These are phyloP conservation scores for Aleiodes alternator DNA, from an alignment of 2,888 invertebrate species.

Conservation along the genomic window DNA sequence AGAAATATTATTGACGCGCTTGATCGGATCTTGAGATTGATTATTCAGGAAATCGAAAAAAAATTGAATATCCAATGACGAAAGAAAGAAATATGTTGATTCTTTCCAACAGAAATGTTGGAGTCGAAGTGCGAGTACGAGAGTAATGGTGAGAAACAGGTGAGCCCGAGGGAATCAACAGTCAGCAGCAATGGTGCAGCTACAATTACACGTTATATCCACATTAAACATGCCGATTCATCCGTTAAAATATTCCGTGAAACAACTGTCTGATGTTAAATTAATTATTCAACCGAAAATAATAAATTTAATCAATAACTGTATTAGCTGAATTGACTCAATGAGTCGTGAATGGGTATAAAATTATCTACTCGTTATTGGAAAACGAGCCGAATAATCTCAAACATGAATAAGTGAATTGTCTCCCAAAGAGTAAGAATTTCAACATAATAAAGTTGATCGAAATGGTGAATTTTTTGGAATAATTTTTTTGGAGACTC, in stretches of 20 bases:
- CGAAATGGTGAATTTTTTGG: constrained; percentile 6
- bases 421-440: not conserved
- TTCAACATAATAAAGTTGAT: constrained; percentile 32
- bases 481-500: constrained; percentile 2
- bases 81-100: constrained; percentile 24
- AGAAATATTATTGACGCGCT: constrained; percentile 2
- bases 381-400: not conserved
- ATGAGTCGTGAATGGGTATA: constrained; percentile 33
- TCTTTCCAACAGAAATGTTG: constrained; percentile 59
- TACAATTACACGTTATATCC: constrained; percentile 74
- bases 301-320: constrained; percentile 30
- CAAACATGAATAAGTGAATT: constrained; percentile 2
- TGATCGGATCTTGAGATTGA: not conserved
- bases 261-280: constrained; percentile 70
- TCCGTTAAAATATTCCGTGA: constrained; percentile 75
- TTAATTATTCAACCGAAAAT: constrained; percentile 40
- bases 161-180: constrained; percentile 55
- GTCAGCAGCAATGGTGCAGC: constrained; percentile 67
- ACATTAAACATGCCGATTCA: constrained; percentile 74
- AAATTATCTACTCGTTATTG: constrained; percentile 5
- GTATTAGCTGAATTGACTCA: constrained; percentile 19
- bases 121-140: constrained; percentile 56
- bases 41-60: not conserved
- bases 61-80: not conserved
- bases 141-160: constrained; percentile 52